Percentiles rank a stretch among this genome's conserved stretches.
Conservation (phyloP, 1,140 invertebrate genomes). For the Drosophila pseudoananassae region DNA sequence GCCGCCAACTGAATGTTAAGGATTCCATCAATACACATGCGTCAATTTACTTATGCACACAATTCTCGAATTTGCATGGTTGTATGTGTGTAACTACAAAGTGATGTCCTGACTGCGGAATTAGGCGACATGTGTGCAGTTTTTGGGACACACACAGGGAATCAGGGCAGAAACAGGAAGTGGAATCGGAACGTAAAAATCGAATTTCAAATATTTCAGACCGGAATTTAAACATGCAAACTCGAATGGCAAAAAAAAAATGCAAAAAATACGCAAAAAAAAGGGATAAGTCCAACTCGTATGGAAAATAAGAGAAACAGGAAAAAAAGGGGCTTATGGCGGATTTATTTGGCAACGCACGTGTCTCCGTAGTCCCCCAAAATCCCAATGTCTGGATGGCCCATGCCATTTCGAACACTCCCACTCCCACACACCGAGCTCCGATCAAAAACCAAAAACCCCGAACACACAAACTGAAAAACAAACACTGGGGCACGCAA, state of each 20-base stretch:
- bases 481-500: slow-evolving; percentile 64
- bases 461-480: slow-evolving; percentile 41
- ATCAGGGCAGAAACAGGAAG: not conserved
- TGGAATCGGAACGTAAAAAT: slow-evolving; percentile 28
- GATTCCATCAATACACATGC: slow-evolving; percentile 1
- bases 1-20: not conserved
- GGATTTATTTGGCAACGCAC: slow-evolving; percentile 59
- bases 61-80: slow-evolving; percentile 5
- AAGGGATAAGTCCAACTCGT: slow-evolving; percentile 61
- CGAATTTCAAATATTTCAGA: slow-evolving; percentile 69
- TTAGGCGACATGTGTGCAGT: slow-evolving; percentile 7
- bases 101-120: slow-evolving; percentile 8
- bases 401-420: not conserved
- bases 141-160: not conserved
- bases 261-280: not conserved
- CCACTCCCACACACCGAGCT: not conserved
- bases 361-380: not conserved
- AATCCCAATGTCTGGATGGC: not conserved
- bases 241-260: not conserved
- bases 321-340: slow-evolving; percentile 55
- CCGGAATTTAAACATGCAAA: slow-evolving; percentile 48
- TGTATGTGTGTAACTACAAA: not conserved
- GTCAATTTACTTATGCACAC: slow-evolving; percentile 1
- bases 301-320: slow-evolving; percentile 58
- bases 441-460: slow-evolving; percentile 11